phyloP scores from a whole-genome alignment of 2,888 invertebrate genomes.

The Bellardia pandia region DNA sequence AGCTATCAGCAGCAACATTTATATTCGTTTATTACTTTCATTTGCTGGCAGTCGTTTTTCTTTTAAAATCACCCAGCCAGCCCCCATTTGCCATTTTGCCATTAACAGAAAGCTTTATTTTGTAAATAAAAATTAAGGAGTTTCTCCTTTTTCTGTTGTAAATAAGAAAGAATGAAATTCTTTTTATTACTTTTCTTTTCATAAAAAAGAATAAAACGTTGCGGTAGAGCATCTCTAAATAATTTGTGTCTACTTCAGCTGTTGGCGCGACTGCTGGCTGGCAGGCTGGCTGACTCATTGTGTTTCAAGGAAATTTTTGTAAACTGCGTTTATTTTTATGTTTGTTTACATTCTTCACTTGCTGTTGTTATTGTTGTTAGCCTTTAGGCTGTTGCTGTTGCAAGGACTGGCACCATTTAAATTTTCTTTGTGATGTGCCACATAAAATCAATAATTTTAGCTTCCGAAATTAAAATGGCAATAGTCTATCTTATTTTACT shows the following conservation, averaged over 20 bases:
- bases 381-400: not conserved
- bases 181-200: slow-evolving; percentile 41
- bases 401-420: not conserved
- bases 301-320: not conserved
- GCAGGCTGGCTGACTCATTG: not conserved
- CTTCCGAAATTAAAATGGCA: no score
- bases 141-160: not conserved
- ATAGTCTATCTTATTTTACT: no score
- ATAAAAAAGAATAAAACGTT: not conserved
- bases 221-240: not conserved
- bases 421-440: no score
- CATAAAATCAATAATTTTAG: no score
- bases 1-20: slow-evolving; percentile 63
- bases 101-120: slow-evolving; percentile 15
- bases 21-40: slow-evolving; percentile 40
- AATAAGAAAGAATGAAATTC: slow-evolving; percentile 30
- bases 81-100: not conserved
- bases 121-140: slow-evolving; percentile 39
- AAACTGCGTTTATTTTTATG: slow-evolving; percentile 20
- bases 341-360: not conserved
- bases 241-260: slow-evolving; percentile 17
- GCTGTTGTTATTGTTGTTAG: not conserved
- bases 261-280: not conserved
- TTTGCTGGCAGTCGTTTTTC: slow-evolving; percentile 66
- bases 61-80: not conserved